Percentiles rank a stretch among this genome's conserved stretches.
Conservation (phyloP, 1,140 invertebrate species). For the Ostrea edulis region DNA sequence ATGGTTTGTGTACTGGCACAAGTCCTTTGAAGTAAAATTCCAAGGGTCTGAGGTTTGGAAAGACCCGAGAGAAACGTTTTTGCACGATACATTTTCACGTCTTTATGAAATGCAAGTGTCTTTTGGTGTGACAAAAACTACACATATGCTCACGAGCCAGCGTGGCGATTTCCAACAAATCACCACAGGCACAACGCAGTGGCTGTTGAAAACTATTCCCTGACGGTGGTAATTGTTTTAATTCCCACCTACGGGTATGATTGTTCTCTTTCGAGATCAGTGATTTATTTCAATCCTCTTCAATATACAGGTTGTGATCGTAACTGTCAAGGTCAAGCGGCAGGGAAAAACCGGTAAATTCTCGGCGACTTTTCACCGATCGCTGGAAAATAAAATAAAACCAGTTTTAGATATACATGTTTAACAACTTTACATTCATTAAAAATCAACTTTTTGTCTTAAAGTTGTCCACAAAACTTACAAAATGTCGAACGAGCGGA, state of each 20-base stretch:
- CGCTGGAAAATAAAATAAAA: neutral
- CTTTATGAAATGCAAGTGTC: slow-evolving; percentile 73
- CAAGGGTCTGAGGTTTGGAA: slow-evolving; percentile 35
- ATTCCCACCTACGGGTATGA: neutral
- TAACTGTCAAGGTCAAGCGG: slow-evolving; percentile 16
- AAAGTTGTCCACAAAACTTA: neutral
- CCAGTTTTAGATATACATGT: neutral
- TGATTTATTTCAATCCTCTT: neutral
- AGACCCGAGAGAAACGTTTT: slow-evolving; percentile 48
- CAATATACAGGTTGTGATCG: neutral
- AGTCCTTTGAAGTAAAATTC: slow-evolving; percentile 33
- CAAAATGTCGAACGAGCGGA: slow-evolving; percentile 8
- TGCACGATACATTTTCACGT: slow-evolving; percentile 63
- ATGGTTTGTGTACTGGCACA: slow-evolving; percentile 32
- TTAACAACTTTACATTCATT: slow-evolving; percentile 33
- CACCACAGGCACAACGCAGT: neutral
- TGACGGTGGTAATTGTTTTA: neutral
- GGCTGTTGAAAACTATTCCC: neutral
- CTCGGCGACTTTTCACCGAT: neutral
- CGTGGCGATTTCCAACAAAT: slow-evolving; percentile 19
- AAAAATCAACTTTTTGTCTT: neutral
- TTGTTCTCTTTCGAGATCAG: neutral
- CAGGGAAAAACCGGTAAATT: slow-evolving; percentile 8
- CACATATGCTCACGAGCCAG: slow-evolving; percentile 57
- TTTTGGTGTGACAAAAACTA: slow-evolving; percentile 69